phyloP scores from a whole-genome alignment of 2,888 invertebrate species.

The Catocala sponsa region DNA sequence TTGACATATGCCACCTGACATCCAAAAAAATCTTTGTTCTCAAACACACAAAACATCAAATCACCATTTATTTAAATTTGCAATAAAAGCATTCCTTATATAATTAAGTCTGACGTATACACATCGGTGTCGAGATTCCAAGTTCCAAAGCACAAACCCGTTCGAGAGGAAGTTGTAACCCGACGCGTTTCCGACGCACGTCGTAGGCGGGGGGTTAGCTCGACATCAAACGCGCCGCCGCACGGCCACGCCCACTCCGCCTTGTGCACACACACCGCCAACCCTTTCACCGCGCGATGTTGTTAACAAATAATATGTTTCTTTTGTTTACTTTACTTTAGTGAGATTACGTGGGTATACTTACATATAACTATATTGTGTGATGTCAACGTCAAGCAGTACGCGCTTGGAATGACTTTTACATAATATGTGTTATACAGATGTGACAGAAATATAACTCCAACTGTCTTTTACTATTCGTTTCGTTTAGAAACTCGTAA shows the following conservation, averaged over 20 bases:
- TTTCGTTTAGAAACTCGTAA: too few species aligned
- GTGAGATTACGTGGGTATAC: conserved; percentile 39
- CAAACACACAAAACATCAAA: conserved; percentile 35
- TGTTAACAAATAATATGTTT: conserved; percentile 33
- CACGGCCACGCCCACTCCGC: conserved; percentile 44
- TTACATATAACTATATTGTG: background rate
- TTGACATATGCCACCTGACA: background rate
- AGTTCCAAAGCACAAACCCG: conserved; percentile 28
- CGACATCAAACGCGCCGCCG: conserved; percentile 50
- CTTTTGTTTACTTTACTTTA: conserved; percentile 52
- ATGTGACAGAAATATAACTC: background rate
- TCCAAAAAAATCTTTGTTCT: background rate
- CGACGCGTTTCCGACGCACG: conserved; percentile 56
- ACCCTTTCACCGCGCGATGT: conserved; percentile 44
- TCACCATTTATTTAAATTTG: conserved; percentile 37
- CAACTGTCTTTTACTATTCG: too few species aligned
- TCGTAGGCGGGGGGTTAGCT: conserved; percentile 51
- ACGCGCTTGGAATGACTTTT: too few species aligned
- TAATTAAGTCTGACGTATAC: conserved; percentile 42
- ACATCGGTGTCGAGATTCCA: conserved; percentile 45
- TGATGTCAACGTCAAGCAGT: background rate
- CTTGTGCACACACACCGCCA: conserved; percentile 40
- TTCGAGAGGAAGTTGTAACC: conserved; percentile 58
- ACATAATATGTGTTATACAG: too few species aligned
- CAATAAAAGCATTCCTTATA: conserved; percentile 44